phyloP scores from a whole-genome alignment of 2,113 vertebrate genomes.

The Vidua chalybeata region DNA sequence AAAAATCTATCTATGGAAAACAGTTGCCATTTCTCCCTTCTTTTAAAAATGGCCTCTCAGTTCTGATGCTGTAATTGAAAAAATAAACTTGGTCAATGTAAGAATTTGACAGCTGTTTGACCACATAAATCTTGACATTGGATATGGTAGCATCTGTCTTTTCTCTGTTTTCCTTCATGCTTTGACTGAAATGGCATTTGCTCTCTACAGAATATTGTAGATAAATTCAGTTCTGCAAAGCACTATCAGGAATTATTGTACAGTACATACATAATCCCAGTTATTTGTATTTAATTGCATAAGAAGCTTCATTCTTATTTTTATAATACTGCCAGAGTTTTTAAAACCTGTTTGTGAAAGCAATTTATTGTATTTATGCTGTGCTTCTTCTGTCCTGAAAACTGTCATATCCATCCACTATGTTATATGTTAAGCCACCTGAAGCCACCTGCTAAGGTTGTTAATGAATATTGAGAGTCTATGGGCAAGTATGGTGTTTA shows the following conservation, averaged over 20 bases:
- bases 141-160: background rate
- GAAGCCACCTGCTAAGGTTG: background rate
- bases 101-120: background rate
- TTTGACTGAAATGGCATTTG: background rate
- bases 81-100: background rate
- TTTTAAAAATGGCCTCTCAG: background rate
- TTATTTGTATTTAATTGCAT: conserved; percentile 7
- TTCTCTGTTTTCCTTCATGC: background rate
- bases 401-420: background rate
- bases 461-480: background rate
- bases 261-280: background rate
- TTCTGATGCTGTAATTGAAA: background rate
- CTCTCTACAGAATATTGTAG: background rate
- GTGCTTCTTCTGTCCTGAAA: background rate
- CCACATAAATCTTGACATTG: background rate
- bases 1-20: background rate
- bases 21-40: background rate
- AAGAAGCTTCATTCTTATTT: background rate
- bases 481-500: background rate
- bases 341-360: background rate
- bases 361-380: background rate
- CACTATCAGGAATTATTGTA: background rate
- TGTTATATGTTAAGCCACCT: background rate
- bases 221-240: conserved; percentile 14
- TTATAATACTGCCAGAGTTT: background rate